Evolutionary conservation across 92 coral and sea anemone species (phyloP).

Genomic region (Siderastrea siderea): DNA sequence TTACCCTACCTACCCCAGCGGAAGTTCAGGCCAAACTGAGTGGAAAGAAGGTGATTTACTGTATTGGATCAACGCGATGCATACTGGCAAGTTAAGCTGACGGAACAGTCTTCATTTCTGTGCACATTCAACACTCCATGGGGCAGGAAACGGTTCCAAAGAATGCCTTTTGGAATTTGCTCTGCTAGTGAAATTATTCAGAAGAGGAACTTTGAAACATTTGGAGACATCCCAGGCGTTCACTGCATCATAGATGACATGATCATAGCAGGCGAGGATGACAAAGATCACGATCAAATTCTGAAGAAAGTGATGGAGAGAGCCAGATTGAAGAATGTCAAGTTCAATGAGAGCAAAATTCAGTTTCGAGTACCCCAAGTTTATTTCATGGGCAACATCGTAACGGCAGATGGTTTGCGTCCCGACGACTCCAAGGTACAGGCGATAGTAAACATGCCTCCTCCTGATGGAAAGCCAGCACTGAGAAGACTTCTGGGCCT

Average conservation of each 20-base stretch:
- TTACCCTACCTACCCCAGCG: conserved; percentile 29
- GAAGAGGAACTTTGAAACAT: conserved; percentile 49
- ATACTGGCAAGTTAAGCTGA: conserved; percentile 69
- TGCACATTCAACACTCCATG: conserved; percentile 68
- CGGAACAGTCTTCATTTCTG: conserved; percentile 58
- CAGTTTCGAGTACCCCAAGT: conserved; percentile 8
- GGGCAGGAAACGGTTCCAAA: conserved; percentile 53
- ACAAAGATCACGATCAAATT: conserved; percentile 36
- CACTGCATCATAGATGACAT: conserved; percentile 59
- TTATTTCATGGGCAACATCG: conserved; percentile 27
- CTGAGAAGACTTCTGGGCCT: conserved; percentile 44
- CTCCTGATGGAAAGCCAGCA: conserved; percentile 25
- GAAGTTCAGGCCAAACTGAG: conserved; percentile 31
- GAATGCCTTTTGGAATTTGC: conserved; percentile 65
- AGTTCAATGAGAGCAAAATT: conserved; percentile 41
- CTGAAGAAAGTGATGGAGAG: conserved; percentile 34
- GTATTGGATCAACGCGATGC: conserved; percentile 18
- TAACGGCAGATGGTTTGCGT: conserved; percentile 1
- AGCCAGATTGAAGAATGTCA: conserved; percentile 24
- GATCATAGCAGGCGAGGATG: conserved; percentile 37
- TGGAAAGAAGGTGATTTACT: conserved; percentile 33
- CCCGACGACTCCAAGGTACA: conserved; percentile 2
- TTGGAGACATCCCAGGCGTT: conserved; percentile 45
- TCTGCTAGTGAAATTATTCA: conserved; percentile 47
- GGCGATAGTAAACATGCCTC: conserved; percentile 28